phyloP scores from a whole-genome alignment of 2,888 invertebrate species.

The Acronicta aceris region DNA sequence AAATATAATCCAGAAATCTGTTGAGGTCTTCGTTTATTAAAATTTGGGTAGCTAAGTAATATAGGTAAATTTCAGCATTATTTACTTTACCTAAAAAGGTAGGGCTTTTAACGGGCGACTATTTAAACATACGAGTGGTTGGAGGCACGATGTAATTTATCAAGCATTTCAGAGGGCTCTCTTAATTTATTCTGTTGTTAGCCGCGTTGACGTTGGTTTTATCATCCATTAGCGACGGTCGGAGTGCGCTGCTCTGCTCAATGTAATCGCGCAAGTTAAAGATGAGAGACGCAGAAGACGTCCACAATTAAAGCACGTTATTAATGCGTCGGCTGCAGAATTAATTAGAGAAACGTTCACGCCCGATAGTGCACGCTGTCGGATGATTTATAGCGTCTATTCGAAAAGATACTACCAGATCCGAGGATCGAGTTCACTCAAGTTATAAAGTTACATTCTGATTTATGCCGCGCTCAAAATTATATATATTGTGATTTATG shows the following conservation, averaged over 20 bases:
- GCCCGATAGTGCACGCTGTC: constrained; percentile 65
- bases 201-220: constrained; percentile 75
- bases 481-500: constrained; percentile 46
- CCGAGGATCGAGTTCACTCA: constrained; percentile 53
- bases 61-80: constrained; percentile 36
- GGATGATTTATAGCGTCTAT: constrained; percentile 67
- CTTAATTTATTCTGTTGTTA: constrained; percentile 77
- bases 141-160: constrained; percentile 71
- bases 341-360: constrained; percentile 69
- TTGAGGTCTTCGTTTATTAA: constrained; percentile 24
- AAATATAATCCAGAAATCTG: constrained; percentile 16
- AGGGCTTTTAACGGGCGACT: constrained; percentile 60
- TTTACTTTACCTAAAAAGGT: constrained; percentile 31
- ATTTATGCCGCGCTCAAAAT: constrained; percentile 50
- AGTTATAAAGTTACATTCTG: constrained; percentile 50
- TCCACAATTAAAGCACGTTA: constrained; percentile 70
- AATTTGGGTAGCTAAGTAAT: constrained; percentile 27
- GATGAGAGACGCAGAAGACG: constrained; percentile 67
- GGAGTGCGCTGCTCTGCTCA: constrained; percentile 48
- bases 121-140: constrained; percentile 68
- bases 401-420: constrained; percentile 60
- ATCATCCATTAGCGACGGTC: constrained; percentile 73
- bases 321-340: constrained; percentile 71
- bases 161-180: constrained; percentile 72
- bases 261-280: constrained; percentile 67